Base-by-base conservation (phyloP, 2,113 vertebrate genomes). In the Cyprinodon brontotheroides region DNA sequence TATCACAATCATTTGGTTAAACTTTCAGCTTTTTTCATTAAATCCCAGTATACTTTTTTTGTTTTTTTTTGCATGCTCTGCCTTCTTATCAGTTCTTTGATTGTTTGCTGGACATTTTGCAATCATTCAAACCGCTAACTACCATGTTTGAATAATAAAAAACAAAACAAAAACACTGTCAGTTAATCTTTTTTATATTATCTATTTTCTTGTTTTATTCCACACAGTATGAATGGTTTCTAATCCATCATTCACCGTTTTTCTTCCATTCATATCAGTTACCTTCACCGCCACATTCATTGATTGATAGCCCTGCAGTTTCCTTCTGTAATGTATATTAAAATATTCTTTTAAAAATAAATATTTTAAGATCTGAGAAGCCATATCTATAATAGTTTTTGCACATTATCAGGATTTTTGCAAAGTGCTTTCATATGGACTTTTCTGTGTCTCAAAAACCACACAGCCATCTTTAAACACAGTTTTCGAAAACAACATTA, bases 391-490 rank as follows among this genome's bases (percentile, higher is more conserved):
- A 60, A 63, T 39, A 39, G 37, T 10, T 65, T 83, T 75, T 73
- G 22, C 41, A 14, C 4, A 4, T 37, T 72, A 15, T 84, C 67
- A 74, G n/a, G 38, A 61, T 22, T 47, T 62, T 38, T 74, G 70
- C 39, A 3, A 65, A 37, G n/a, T 62, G 47, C 66, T 71, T 77
- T 85, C 83, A 84, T 72, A 47, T 63, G 41, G 45, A 83, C 29
- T 73, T 78, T 4, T 63, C 62, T n/a, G 29, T 70, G 62, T 76
- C 84, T 76, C 74, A 70, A 72, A 86, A 47, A 71, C 61, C 64
- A 80, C 63, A 79, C 75, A 64, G 37, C 40, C 57, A 64, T 71
- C 65, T 81, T 82, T 82, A 66, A 84, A 60, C 73, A 73, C 67
- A 71, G 74, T 72, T 66, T 75, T 67, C 3, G 14, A 57, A 70